A percentile compares a stretch with the other conserved stretches of the same genome.
Conservation (phyloP, 2,888 invertebrate genomes). For the Tachina grossa region DNA sequence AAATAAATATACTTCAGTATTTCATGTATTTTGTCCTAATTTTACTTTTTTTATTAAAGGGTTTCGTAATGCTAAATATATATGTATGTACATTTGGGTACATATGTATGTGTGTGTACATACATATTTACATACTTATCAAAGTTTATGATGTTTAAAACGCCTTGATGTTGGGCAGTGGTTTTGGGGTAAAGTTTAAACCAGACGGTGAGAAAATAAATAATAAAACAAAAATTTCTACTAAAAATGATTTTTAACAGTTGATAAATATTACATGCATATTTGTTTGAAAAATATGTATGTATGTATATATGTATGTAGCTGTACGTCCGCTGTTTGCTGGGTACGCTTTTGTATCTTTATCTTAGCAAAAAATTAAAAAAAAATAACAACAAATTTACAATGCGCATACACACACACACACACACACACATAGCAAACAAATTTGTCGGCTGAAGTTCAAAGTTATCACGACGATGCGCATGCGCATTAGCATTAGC, state of each 20-base stretch:
- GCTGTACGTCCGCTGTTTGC: not conserved
- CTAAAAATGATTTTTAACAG: conserved; percentile 43
- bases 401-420: conserved; percentile 9
- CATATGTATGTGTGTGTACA: too few relatives aligned
- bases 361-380: conserved; percentile 25
- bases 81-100: too few relatives aligned
- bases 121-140: not conserved
- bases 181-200: conserved; percentile 30
- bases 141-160: conserved; percentile 7
- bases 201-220: conserved; percentile 64
- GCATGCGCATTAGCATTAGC: conserved; percentile 67
- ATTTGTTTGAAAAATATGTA: conserved; percentile 15
- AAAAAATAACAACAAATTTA: not conserved
- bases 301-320: conserved; percentile 8
- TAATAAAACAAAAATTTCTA: conserved; percentile 59
- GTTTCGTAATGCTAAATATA: too few relatives aligned
- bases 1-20: too few relatives aligned
- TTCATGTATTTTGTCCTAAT: too few relatives aligned
- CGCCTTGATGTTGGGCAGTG: conserved; percentile 12
- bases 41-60: too few relatives aligned
- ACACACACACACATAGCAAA: conserved; percentile 1
- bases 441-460: conserved; percentile 78
- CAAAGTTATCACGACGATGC: conserved; percentile 76
- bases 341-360: conserved; percentile 18
- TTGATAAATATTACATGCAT: conserved; percentile 17